Base-by-base conservation (phyloP, 2,113 vertebrate species). In the Hippoglossus stenolepis region DNA sequence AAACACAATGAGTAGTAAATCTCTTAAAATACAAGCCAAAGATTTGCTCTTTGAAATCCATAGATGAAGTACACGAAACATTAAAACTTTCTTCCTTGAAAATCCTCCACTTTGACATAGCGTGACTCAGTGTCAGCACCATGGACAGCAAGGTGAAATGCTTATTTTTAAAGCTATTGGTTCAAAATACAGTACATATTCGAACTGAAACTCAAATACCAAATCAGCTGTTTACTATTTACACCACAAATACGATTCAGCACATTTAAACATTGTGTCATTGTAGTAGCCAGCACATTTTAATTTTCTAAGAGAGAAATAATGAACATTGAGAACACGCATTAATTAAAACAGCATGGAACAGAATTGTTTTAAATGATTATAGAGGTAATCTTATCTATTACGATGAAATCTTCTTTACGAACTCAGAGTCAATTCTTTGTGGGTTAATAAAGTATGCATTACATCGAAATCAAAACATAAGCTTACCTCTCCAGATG, bases 401-500 rank as follows among this genome's bases (percentile, higher is more conserved):
- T 1, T 3, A 13, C 2, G 3, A 11, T 12, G 40, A 3, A 13
- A 43, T 12, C 3, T 12, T 43, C 40, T 43, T 2, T 43, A 43
- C 12, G 1, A 13, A 12, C 40, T 12, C 40, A 43, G 40, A 43
- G 40, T 43, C 3, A 13, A 13, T 43, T 43, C 2, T 31, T 38
- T 13, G 10, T 43, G 11, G 40, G 3, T 43, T 2, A 12, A 31
- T 7, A 3, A 3, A 12, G 3, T 13, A 43, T 11, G n/a, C 28
- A 7, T 17, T 7, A 47, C 8, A 82, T 68, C 1, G 87, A 71
- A 26, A 74, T 61, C 40, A 17, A 90, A 89, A 0, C 6, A 43
- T 17, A 9, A 0, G 12, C 64, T 73, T 80, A 67, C 70, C 64
- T 80, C 81, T n/a, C 7, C 75, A 47, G 75, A 67, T 20, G 70